Conservation (phyloP, 2,797 vertebrate genomes). For the Bradypus variegatus region DNA sequence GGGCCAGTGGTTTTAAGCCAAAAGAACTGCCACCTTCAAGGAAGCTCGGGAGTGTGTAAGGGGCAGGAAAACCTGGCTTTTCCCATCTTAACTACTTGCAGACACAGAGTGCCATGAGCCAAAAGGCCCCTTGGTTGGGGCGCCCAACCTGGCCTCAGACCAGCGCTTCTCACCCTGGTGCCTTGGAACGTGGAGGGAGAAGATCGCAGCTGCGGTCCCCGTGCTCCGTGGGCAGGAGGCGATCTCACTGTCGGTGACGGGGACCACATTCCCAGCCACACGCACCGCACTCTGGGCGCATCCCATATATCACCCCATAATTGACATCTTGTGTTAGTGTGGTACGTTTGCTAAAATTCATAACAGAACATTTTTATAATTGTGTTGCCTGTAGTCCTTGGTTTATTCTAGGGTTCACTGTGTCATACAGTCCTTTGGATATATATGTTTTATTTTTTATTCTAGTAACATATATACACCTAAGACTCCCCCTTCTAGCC, state of each 20-base stretch:
- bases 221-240: not conserved
- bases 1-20: not conserved
- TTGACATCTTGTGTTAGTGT: too few relatives aligned
- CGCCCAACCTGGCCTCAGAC: too few relatives aligned
- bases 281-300: fast-evolving
- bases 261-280: fast-evolving
- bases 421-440: too few relatives aligned
- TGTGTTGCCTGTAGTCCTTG: too few relatives aligned
- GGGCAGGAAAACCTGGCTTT: too few relatives aligned
- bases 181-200: not conserved
- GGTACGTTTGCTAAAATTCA: too few relatives aligned
- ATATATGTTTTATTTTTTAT: too few relatives aligned
- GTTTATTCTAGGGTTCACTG: too few relatives aligned
- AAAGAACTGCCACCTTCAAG: not conserved
- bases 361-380: not conserved
- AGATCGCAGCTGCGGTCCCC: too few relatives aligned
- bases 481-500: too few relatives aligned
- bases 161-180: too few relatives aligned
- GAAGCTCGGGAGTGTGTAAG: fast-evolving
- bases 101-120: fast-evolving
- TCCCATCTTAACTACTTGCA: fast-evolving
- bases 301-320: not conserved
- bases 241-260: fast-evolving
- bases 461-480: too few relatives aligned
- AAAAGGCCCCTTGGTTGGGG: not conserved